A percentile compares a stretch with the other conserved stretches of the same genome.
phyloP scores from a whole-genome alignment of 2,113 vertebrate species.

The Chionodraco myersi region DNA sequence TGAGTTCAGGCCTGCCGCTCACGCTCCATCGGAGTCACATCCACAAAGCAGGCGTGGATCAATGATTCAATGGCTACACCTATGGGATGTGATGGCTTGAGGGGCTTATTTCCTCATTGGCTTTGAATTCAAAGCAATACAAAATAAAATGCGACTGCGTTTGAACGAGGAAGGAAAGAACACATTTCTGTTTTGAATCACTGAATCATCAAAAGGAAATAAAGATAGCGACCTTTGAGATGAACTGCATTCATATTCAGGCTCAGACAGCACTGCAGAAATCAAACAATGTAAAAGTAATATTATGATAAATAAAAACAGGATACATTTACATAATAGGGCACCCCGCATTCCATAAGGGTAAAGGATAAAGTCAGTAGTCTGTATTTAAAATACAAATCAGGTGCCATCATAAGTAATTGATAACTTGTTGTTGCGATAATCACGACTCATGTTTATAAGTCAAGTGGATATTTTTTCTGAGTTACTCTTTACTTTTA shows the following conservation, averaged over 20 bases:
- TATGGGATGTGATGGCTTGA: conserved; percentile 4
- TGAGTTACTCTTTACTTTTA: too few relatives aligned
- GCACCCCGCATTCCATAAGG: not conserved
- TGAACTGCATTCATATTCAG: not conserved
- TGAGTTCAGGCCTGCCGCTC: conserved; percentile 8
- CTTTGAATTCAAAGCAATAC: not conserved
- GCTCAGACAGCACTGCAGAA: not conserved
- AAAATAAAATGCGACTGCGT: not conserved
- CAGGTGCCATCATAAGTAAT: not conserved
- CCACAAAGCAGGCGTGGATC: not conserved
- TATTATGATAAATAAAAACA: not conserved
- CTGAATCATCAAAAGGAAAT: not conserved
- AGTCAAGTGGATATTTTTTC: too few relatives aligned
- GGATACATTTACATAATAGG: not conserved
- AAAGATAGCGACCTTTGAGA: not conserved
- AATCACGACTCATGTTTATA: not conserved
- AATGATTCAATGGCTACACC: conserved; percentile 11
- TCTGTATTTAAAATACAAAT: not conserved
- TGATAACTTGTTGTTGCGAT: not conserved
- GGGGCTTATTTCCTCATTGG: not conserved
- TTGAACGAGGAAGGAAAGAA: not conserved
- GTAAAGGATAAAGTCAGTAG: not conserved
- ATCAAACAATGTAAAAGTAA: not conserved
- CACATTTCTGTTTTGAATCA: too few relatives aligned
- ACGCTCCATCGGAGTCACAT: not conserved